Evolutionary conservation across 1,140 invertebrate genomes (phyloP).

Genomic region (Artemia franciscana): DNA sequence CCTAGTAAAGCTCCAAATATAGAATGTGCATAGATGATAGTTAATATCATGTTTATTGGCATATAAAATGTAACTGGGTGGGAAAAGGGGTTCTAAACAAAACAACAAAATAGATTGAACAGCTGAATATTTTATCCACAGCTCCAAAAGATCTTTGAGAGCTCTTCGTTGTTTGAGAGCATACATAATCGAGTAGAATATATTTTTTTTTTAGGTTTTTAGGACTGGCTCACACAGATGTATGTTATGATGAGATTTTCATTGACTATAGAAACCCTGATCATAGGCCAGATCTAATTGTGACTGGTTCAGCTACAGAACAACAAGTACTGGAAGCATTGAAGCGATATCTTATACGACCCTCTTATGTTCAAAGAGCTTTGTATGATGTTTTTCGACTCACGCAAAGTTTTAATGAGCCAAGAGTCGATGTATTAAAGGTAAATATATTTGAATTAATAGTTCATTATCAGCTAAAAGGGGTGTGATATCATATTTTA

Average conservation of each 20-base stretch:
- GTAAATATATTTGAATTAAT: slow-evolving; percentile 12
- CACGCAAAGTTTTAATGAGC: slow-evolving; percentile 30
- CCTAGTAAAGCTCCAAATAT: too few species aligned
- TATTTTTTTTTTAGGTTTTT: slow-evolving; percentile 26
- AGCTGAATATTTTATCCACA: too few species aligned
- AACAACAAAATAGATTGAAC: too few species aligned
- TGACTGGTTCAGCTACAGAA: slow-evolving; percentile 35
- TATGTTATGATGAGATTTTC: slow-evolving; percentile 32
- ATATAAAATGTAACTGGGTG: too few species aligned
- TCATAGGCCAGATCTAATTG: slow-evolving; percentile 23
- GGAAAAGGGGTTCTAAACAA: too few species aligned
- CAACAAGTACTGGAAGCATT: slow-evolving; percentile 36
- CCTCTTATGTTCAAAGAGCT: slow-evolving; percentile 41
- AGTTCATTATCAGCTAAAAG: too few species aligned
- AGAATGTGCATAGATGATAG: too few species aligned
- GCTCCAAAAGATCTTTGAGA: too few species aligned
- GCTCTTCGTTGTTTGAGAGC: too few species aligned
- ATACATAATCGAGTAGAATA: too few species aligned
- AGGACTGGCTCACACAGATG: slow-evolving; percentile 33
- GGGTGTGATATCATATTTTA: too few species aligned
- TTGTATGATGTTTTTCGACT: slow-evolving; percentile 43
- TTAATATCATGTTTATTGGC: too few species aligned
- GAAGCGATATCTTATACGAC: slow-evolving; percentile 31
- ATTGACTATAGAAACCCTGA: slow-evolving; percentile 20
- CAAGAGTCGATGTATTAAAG: slow-evolving; percentile 37